These are phyloP conservation scores for Adelosebastes latens DNA, from an alignment of 2,797 vertebrate genomes.

Conservation along the genomic window DNA sequence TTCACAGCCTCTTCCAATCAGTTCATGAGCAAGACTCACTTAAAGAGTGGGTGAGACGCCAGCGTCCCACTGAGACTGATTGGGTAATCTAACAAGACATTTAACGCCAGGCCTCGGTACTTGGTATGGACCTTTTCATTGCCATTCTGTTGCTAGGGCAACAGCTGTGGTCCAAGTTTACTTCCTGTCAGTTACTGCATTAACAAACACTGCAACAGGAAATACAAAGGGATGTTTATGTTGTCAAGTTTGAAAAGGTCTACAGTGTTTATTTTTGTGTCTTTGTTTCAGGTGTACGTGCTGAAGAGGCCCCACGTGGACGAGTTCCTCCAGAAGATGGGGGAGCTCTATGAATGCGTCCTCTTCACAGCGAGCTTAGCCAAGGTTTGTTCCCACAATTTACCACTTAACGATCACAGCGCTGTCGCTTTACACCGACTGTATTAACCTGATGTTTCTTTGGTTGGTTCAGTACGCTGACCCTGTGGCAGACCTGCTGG, in stretches of 20 bases:
- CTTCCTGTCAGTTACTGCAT: too few relatives aligned
- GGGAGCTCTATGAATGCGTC: conserved; percentile 96
- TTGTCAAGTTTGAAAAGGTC: too few relatives aligned
- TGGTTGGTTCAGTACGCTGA: conserved; percentile 89
- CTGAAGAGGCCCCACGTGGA: conserved; percentile 97
- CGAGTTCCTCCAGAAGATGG: conserved; percentile 98
- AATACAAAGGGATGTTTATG: too few relatives aligned
- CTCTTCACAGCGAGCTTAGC: conserved; percentile 98
- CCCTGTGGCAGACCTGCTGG: conserved; percentile 96
- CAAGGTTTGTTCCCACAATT: conserved; percentile 83
- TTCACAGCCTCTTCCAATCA: too few relatives aligned
- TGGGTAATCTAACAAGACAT: background rate
- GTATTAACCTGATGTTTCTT: background rate
- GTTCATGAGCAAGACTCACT: too few relatives aligned
- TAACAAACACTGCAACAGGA: too few relatives aligned
- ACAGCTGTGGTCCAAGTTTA: too few relatives aligned
- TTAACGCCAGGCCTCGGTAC: background rate
- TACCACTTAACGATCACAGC: too few relatives aligned
- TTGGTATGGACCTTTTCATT: too few relatives aligned
- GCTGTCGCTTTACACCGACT: background rate
- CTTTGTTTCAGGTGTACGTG: conserved; percentile 90
- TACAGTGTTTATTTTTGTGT: background rate
- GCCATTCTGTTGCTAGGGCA: too few relatives aligned
- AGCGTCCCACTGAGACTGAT: background rate
- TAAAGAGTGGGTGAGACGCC: too few relatives aligned